phyloP scores from a whole-genome alignment of 2,888 invertebrate species.

The Vannuccia rotundouncinata region DNA sequence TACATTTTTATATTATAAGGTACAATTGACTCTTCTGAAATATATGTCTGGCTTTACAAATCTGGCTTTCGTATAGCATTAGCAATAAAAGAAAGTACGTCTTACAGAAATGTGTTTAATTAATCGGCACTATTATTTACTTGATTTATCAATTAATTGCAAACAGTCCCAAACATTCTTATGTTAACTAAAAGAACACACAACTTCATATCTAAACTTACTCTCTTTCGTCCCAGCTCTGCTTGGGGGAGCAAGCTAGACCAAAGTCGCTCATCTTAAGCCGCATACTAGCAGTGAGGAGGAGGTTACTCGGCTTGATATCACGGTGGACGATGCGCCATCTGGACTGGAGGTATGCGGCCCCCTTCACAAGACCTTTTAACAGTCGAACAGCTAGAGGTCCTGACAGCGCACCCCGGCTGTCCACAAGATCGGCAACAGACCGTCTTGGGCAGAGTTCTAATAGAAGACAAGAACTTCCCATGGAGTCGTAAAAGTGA shows the following conservation, averaged over 20 bases:
- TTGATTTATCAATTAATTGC: no score
- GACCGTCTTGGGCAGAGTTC: not conserved
- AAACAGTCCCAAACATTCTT: no score
- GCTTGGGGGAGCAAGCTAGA: not conserved
- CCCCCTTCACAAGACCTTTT: not conserved
- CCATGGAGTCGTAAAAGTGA: constrained; percentile 20
- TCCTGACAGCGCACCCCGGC: not conserved
- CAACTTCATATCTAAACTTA: no score
- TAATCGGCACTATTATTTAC: no score
- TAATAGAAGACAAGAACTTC: not conserved
- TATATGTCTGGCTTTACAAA: no score
- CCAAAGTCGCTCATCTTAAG: constrained; percentile 21
- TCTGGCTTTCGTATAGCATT: no score
- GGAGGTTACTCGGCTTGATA: constrained; percentile 7
- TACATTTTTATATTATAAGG: no score
- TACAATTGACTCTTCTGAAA: no score
- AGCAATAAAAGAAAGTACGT: no score
- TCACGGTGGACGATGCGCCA: constrained; percentile 3
- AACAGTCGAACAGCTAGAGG: not conserved
- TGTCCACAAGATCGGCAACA: not conserved
- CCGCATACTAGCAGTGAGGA: not conserved
- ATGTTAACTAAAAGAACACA: no score
- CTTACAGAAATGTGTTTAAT: no score
- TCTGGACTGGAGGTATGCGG: not conserved
- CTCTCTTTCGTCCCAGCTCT: constrained; percentile 8